Evolutionary conservation across 1,140 invertebrate genomes (phyloP), one percentile per base, ranked within the genome.

Genomic region (Sminthurides bifidus): DNA sequence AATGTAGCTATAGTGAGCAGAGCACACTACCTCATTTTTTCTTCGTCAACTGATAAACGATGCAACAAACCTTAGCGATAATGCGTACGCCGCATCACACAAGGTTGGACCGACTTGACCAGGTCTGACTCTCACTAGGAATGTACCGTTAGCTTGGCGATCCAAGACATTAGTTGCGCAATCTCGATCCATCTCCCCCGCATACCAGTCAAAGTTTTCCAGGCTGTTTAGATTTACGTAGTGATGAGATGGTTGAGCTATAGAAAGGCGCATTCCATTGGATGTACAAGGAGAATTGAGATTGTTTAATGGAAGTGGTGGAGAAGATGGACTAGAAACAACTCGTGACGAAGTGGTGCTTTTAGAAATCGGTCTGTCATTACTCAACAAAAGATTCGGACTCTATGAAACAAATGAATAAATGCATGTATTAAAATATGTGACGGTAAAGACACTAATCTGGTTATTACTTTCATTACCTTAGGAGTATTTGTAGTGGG

Each of bases 111-210:
- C 23, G 24, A 51, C 51, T 38, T 50, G 75, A 52, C 78, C 75
- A 26, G 85, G 84, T 50, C 88, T 79, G 54, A 90, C 81, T 43
- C 92, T 74, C 43, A 96, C 75, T 66, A 95, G 76, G 73, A 88
- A 95, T 1, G 91, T 92, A 56, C 91, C 90, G 71, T 89, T 81
- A 61, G 83, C 79, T 37, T 88, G 77, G 38, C 77, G 73, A 69
- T 90, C 83, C 31, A 95, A 71, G 38, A 82, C 79, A 54, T 75
- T 74, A n/a, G 83, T 79, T 6, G 91, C 91, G 50, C 74, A 77
- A 60, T 88, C 84, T 56, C 91, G 76, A 17, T 84, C 84, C 87
- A 92, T 90, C 72, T 85, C 84, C 21, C 87, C 87, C 29, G 88
- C 88, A 73, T 85, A 87, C 83, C 79, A 65, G 2, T 53, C 59